phyloP scores from a whole-genome alignment of 1,140 invertebrate genomes.

The Melipona quadrifasciata region DNA sequence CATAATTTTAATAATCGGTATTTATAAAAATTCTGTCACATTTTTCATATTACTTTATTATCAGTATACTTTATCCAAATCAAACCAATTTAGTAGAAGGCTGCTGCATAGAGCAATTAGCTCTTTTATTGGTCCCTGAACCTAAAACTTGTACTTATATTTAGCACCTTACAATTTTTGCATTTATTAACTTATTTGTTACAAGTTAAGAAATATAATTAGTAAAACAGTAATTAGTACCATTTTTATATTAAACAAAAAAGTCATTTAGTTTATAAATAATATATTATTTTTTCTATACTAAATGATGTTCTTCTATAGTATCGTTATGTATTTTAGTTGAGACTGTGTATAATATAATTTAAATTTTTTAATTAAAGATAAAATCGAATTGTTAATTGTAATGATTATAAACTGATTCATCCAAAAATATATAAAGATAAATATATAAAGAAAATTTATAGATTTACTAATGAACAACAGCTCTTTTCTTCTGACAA shows the following conservation, averaged over 20 bases:
- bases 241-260: neutral
- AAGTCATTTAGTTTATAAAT: neutral
- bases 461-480: conserved; percentile 16
- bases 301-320: neutral
- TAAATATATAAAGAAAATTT: conserved; percentile 7
- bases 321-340: conserved; percentile 35
- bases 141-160: conserved; percentile 68
- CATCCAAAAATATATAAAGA: neutral
- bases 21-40: neutral
- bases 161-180: conserved; percentile 57
- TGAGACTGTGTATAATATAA: conserved; percentile 7
- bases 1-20: neutral
- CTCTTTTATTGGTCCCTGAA: conserved; percentile 74
- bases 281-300: neutral
- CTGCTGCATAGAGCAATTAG: conserved; percentile 55
- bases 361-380: conserved; percentile 15
- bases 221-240: neutral
- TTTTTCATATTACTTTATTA: conserved; percentile 27
- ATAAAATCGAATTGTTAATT: conserved; percentile 33
- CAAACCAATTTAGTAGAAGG: conserved; percentile 49
- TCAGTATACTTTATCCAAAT: conserved; percentile 60
- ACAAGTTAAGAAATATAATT: conserved; percentile 47
- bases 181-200: conserved; percentile 39
- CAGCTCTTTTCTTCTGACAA: neutral
- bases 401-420: neutral